Evolutionary conservation across 2,113 vertebrate species (phyloP), one percentile per base, ranked within the genome.

Genomic region (Anhinga rufa): DNA sequence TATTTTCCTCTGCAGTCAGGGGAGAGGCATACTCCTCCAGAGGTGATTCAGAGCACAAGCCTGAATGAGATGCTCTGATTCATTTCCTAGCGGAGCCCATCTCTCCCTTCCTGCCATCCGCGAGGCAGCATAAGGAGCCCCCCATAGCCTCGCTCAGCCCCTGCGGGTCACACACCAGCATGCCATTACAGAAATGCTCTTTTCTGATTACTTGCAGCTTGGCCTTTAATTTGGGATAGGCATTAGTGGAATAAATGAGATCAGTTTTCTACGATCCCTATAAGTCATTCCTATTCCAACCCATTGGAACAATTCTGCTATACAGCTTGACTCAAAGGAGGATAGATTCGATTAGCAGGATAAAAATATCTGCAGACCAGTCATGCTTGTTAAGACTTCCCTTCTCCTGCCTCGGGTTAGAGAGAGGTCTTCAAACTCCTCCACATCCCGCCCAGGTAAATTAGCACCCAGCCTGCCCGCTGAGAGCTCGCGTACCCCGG

Each of bases 21-120:
- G 62, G 54, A 83, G 80, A 40, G 46, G 58, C 82, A 83, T 84
- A 7, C 78, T 17, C 66, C 65, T 88, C 66, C 95, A 46, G 94
- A 76, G 78, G 70, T 93, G 90, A 91, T 76, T 76, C 91, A 91
- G 87, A 88, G 70, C 91, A 82, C 60, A 48, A 92, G 64, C 76
- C 46, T 4, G 61, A 71, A 82, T 0, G 5, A 54, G 72, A 62
- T 85, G 87, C 81, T 94, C 69, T 17, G 78, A 76, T 82, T 91
- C 79, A 76, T 70, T 80, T 80, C 90, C 91, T 24, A 72, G n/a
- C 14, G 5, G 71, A 68, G 71, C 2, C 55, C n/a, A 26, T 36
- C 60, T 24, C 31, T 76, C 49, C 68, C 31, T 42, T 38, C 58
- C 22, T 31, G 17, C 36, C 14, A 17, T 9, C 70, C 38, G 4